phyloP scores from a whole-genome alignment of 2,888 invertebrate species.

The Acronicta aceris region DNA sequence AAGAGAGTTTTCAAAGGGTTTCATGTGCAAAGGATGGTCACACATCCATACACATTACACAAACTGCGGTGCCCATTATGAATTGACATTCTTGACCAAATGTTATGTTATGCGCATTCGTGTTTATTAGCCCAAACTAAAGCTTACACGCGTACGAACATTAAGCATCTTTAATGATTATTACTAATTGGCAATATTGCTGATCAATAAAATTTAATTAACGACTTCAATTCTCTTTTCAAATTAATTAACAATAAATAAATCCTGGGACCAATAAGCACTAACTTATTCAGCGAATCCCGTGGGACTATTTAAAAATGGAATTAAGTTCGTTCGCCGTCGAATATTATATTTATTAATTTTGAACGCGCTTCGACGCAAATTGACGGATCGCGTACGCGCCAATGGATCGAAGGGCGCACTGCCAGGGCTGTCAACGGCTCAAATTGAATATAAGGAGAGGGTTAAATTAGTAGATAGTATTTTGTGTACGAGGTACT shows the following conservation, averaged over 20 bases:
- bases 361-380: constrained; percentile 47
- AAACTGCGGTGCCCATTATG: too few relatives aligned
- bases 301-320: constrained; percentile 45
- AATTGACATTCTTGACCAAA: too few relatives aligned
- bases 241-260: constrained; percentile 29
- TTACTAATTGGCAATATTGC: neutral
- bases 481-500: too few relatives aligned
- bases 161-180: neutral
- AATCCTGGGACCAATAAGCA: constrained; percentile 32
- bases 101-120: too few relatives aligned
- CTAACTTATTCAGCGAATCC: constrained; percentile 42
- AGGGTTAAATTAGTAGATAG: neutral
- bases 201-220: constrained; percentile 1
- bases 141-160: too few relatives aligned
- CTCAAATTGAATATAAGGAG: neutral
- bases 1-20: too few relatives aligned
- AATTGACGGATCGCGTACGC: constrained; percentile 55
- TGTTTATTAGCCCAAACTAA: too few relatives aligned
- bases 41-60: too few relatives aligned
- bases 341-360: constrained; percentile 61
- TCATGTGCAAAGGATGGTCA: too few relatives aligned
- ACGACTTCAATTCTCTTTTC: constrained; percentile 4
- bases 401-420: constrained; percentile 39
- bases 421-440: constrained; percentile 34
- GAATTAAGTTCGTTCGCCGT: constrained; percentile 36